Evolutionary conservation across 2,113 vertebrate genomes (phyloP).

Genomic region (Ceratotherium simum): DNA sequence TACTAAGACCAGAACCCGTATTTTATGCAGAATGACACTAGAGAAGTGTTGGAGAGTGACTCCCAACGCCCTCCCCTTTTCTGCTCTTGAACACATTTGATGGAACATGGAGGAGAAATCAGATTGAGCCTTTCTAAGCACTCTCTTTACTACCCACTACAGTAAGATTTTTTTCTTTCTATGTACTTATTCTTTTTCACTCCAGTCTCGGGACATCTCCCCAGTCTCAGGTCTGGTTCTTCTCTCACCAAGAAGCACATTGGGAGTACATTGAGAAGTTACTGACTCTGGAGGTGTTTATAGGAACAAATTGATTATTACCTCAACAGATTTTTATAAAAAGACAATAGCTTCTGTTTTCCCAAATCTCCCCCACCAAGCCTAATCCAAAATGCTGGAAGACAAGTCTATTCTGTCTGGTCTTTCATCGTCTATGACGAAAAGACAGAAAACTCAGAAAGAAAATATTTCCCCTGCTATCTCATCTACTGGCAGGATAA

Average conservation of each 20-base stretch:
- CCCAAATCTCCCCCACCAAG: neutral
- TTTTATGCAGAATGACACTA: neutral
- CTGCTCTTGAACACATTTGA: neutral
- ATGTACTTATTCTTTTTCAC: accelerated
- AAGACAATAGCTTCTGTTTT: neutral
- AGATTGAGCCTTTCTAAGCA: neutral
- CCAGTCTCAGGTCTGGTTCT: neutral
- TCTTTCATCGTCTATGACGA: neutral
- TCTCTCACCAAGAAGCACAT: neutral
- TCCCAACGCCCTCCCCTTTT: neutral
- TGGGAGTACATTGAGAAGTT: neutral
- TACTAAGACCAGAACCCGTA: accelerated
- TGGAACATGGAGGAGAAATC: neutral
- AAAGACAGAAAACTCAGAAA: neutral
- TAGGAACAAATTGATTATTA: neutral
- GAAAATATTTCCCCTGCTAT: neutral
- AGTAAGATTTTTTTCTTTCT: neutral
- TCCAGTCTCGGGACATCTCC: neutral
- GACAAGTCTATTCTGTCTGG: neutral
- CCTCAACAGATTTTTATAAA: neutral
- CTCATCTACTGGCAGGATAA: neutral
- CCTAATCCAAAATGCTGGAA: neutral
- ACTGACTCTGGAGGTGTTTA: neutral
- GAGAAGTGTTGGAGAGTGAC: neutral
- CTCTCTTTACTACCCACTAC: no score